Evolutionary conservation across 1,140 invertebrate genomes (phyloP).

Genomic region (Drosophila triauraria): DNA sequence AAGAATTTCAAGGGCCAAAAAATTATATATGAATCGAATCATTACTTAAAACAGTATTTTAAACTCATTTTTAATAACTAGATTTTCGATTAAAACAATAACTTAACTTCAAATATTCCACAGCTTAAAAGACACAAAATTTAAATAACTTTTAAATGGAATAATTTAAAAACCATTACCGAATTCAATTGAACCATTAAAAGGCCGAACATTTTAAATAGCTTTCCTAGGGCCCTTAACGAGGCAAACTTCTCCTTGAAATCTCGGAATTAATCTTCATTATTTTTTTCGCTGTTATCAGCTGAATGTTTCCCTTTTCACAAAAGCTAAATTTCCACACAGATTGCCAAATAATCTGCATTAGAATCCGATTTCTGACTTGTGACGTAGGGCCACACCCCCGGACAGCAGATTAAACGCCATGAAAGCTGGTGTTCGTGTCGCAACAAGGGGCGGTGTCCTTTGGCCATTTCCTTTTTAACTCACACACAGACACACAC

Average conservation of each 20-base stretch:
- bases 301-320: conserved; percentile 11
- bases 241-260: neutral
- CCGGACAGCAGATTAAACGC: conserved; percentile 53
- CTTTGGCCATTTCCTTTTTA: conserved; percentile 71
- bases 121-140: neutral
- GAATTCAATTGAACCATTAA: conserved; percentile 7
- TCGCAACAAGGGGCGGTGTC: conserved; percentile 14
- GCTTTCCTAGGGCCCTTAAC: conserved; percentile 5
- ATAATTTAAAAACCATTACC: conserved; percentile 1
- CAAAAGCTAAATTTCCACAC: conserved; percentile 4
- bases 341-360: conserved; percentile 38
- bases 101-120: neutral
- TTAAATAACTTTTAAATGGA: too few species aligned
- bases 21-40: too few species aligned
- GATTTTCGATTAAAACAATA: neutral
- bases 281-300: conserved; percentile 4
- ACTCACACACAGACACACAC: conserved; percentile 54
- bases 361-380: conserved; percentile 35
- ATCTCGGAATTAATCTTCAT: conserved; percentile 19
- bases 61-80: neutral
- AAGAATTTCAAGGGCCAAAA: too few species aligned
- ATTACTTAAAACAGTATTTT: too few species aligned
- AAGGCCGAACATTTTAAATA: conserved; percentile 5
- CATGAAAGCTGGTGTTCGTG: conserved; percentile 27
- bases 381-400: conserved; percentile 25